Percentiles rank a stretch among this genome's conserved stretches.
phyloP scores from a whole-genome alignment of 2,113 vertebrate species.

The Paratilapia polleni region DNA sequence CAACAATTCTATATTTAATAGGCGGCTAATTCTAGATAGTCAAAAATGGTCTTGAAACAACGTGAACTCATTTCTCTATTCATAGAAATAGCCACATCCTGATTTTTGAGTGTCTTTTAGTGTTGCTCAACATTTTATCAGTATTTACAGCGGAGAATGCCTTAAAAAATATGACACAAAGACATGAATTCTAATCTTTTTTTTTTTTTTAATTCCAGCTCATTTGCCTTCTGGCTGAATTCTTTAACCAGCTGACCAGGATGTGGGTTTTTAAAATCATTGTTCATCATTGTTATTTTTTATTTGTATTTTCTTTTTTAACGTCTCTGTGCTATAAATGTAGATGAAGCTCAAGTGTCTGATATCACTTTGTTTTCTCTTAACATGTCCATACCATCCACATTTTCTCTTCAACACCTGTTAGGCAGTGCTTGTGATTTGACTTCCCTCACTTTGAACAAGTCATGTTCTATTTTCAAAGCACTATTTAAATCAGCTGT shows the following conservation, averaged over 20 bases:
- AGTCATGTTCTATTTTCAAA: not conserved
- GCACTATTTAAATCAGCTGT: conserved; percentile 16
- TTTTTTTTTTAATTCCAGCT: not conserved
- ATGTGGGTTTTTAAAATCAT: not conserved
- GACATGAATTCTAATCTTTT: not conserved
- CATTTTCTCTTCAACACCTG: not conserved
- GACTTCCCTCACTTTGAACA: conserved; percentile 2
- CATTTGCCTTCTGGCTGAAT: not conserved
- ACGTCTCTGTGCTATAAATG: not conserved
- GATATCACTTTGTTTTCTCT: not conserved
- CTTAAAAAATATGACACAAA: not conserved
- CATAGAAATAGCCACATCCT: not conserved
- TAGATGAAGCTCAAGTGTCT: not conserved
- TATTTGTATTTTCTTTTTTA: no score
- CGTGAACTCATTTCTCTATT: not conserved
- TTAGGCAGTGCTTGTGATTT: not conserved
- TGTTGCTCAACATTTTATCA: not conserved
- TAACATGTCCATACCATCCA: not conserved
- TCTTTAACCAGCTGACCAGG: conserved; percentile 6
- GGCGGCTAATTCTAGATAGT: not conserved
- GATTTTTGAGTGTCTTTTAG: not conserved
- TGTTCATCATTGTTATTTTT: not conserved
- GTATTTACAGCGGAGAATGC: not conserved
- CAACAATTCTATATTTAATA: not conserved
- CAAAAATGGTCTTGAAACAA: not conserved